Percentiles rank a stretch among this genome's conserved stretches.
phyloP scores from a whole-genome alignment of 2,888 invertebrate species.

The Meteorus cinctellus region DNA sequence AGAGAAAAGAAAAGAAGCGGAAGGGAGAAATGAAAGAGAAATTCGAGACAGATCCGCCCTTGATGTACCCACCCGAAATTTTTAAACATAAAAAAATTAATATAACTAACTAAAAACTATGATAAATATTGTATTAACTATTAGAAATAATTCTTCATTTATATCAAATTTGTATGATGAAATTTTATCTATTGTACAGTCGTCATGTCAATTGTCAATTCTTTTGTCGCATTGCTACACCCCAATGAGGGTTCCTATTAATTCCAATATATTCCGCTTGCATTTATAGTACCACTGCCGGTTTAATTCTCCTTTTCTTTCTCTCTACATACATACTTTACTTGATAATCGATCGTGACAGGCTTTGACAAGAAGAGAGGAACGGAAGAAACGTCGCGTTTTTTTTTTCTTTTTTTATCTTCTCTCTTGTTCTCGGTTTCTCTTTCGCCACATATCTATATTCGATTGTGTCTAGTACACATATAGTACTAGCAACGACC shows the following conservation, averaged over 20 bases:
- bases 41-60: constrained; percentile 7
- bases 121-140: no score
- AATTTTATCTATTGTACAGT: background rate
- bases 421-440: background rate
- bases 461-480: background rate
- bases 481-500: background rate
- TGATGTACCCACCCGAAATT: background rate
- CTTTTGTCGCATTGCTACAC: constrained; percentile 16
- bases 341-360: constrained; percentile 33
- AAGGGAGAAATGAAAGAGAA: constrained; percentile 32
- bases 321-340: background rate
- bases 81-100: background rate
- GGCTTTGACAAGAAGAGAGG: constrained; percentile 1
- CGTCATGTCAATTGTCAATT: background rate
- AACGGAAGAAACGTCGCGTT: background rate
- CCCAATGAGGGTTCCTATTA: background rate
- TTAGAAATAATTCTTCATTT: background rate
- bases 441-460: background rate
- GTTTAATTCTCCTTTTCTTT: background rate
- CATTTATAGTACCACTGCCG: constrained; percentile 1
- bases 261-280: background rate
- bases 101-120: background rate
- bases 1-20: constrained; percentile 21
- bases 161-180: no score
- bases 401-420: background rate